Conservation (phyloP, 2,113 vertebrate species). For the Lophius piscatorius region DNA sequence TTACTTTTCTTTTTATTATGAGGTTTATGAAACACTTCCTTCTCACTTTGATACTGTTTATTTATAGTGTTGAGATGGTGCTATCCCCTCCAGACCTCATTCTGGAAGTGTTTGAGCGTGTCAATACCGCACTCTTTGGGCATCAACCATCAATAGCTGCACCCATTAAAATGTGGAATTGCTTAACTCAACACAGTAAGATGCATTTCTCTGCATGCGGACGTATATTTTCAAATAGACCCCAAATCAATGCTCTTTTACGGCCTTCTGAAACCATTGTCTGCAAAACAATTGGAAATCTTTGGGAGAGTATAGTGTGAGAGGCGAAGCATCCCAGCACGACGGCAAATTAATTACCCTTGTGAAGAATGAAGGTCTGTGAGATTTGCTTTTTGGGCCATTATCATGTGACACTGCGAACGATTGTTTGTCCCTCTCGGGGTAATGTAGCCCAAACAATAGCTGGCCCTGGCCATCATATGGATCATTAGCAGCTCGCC, state of each 20-base stretch:
- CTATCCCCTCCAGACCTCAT: constrained; percentile 74
- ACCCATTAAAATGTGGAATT: constrained; percentile 77
- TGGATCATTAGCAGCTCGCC: constrained; percentile 69
- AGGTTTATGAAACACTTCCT: no score
- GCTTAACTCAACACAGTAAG: constrained; percentile 72
- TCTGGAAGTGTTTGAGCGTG: constrained; percentile 66
- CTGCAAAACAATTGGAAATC: constrained; percentile 81
- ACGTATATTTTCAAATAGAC: constrained; percentile 70
- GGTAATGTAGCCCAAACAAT: constrained; percentile 74
- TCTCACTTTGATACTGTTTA: constrained; percentile 58
- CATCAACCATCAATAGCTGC: constrained; percentile 72
- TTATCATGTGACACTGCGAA: constrained; percentile 74
- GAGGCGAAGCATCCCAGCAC: constrained; percentile 53
- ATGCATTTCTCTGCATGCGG: constrained; percentile 68
- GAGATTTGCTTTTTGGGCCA: constrained; percentile 71
- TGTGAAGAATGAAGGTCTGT: constrained; percentile 73
- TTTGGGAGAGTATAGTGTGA: constrained; percentile 69
- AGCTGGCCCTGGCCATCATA: constrained; percentile 52
- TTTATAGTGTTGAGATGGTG: constrained; percentile 72
- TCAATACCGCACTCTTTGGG: constrained; percentile 73
- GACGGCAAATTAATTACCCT: constrained; percentile 77
- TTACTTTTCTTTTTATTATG: constrained; percentile 76
- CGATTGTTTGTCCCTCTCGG: constrained; percentile 72
- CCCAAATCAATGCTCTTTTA: constrained; percentile 76
- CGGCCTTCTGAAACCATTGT: constrained; percentile 75